Percentiles rank a stretch among this genome's conserved stretches.
These are phyloP conservation scores for Aldrovandia affinis DNA, from an alignment of 2,797 vertebrate species.

Conservation along the genomic window DNA sequence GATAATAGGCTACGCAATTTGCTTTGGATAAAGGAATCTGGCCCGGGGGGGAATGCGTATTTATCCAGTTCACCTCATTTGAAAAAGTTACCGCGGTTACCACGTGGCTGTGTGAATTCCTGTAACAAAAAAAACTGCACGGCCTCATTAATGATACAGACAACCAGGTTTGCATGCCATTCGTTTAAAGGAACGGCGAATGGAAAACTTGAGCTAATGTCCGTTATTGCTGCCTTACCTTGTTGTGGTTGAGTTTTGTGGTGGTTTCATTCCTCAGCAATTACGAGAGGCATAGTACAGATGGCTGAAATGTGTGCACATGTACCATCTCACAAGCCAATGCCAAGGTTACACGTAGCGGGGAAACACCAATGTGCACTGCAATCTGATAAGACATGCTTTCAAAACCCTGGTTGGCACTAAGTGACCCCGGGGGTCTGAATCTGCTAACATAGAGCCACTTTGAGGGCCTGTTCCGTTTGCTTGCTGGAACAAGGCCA, in stretches of 20 bases:
- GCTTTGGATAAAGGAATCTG: background rate
- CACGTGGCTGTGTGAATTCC: conserved; percentile 6
- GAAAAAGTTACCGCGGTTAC: background rate
- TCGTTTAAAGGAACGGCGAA: conserved; percentile 33
- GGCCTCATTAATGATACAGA: background rate
- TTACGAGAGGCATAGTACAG: conserved; percentile 37
- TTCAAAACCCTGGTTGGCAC: background rate
- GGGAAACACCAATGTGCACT: background rate
- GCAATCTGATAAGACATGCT: background rate
- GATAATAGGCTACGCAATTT: background rate
- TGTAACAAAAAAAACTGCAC: background rate
- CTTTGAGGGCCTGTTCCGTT: background rate
- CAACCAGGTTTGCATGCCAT: background rate
- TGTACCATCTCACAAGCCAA: background rate
- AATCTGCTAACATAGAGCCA: background rate
- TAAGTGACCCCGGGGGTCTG: too few relatives aligned
- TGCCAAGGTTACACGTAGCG: background rate
- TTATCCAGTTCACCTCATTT: background rate
- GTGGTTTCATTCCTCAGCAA: background rate
- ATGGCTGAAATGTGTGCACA: background rate
- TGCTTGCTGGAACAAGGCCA: background rate
- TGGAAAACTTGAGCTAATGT: background rate
- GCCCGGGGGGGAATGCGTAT: background rate
- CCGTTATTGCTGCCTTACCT: background rate
- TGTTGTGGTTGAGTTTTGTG: conserved; percentile 6